Conservation (phyloP, 2,113 vertebrate genomes). For the Haliaeetus leucogaster region DNA sequence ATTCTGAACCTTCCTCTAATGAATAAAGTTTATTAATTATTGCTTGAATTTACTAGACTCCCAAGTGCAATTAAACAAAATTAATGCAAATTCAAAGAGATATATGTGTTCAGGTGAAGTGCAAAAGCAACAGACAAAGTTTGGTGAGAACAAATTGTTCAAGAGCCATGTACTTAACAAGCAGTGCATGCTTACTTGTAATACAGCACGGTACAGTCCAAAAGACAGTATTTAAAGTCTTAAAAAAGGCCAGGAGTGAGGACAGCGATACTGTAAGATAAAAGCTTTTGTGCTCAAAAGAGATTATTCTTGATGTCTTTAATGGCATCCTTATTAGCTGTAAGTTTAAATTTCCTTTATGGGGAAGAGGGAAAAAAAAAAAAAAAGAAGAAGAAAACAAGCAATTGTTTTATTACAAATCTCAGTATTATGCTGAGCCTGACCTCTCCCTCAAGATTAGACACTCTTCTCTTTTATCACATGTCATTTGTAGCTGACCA, state of each 20-base stretch:
- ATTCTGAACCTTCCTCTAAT: neutral
- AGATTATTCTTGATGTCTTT: neutral
- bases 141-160: neutral
- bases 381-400: neutral
- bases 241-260: neutral
- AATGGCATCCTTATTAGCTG: neutral
- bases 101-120: neutral
- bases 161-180: neutral
- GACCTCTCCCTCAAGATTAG: neutral
- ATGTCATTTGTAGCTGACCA: neutral
- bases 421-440: neutral
- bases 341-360: neutral
- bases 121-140: neutral
- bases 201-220: neutral
- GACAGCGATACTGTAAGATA: neutral
- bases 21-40: neutral
- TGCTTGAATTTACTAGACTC: neutral
- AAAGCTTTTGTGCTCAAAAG: neutral
- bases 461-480: neutral
- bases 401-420: neutral
- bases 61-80: neutral
- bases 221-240: neutral
- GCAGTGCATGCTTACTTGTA: neutral
- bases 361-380: fast-evolving
- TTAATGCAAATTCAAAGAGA: neutral